Evolutionary conservation across 2,797 vertebrate genomes (phyloP).

Genomic region (Fistularia commersonii): DNA sequence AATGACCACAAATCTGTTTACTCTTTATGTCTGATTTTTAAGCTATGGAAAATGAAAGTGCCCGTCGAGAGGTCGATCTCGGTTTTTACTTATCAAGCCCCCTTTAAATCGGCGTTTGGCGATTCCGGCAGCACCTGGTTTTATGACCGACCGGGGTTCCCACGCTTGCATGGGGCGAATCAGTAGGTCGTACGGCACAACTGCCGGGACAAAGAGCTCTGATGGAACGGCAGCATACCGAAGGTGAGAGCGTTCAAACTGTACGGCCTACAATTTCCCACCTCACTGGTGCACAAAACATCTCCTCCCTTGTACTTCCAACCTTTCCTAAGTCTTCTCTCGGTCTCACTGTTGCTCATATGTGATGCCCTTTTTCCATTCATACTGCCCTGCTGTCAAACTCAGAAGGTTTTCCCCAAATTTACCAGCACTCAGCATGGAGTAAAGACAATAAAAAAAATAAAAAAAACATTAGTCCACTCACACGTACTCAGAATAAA

Average conservation of each 20-base stretch:
- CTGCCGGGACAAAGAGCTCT: slow-evolving; percentile 53
- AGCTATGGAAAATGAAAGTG: too few species aligned
- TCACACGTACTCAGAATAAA: too few species aligned
- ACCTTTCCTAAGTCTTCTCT: slow-evolving; percentile 29
- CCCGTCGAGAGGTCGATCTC: neutral
- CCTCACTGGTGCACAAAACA: slow-evolving; percentile 69
- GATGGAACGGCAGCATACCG: slow-evolving; percentile 59
- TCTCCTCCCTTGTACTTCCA: slow-evolving; percentile 25
- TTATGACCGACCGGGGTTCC: slow-evolving; percentile 14
- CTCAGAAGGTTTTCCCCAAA: neutral
- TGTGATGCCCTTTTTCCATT: slow-evolving; percentile 7
- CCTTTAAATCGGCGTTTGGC: neutral
- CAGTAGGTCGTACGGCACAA: slow-evolving; percentile 46
- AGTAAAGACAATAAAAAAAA: too few species aligned
- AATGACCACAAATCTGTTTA: too few species aligned
- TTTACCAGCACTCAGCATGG: too few species aligned
- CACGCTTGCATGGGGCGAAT: slow-evolving; percentile 16
- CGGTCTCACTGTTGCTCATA: slow-evolving; percentile 26
- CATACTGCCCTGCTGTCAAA: slow-evolving; percentile 4
- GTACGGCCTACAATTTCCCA: slow-evolving; percentile 69
- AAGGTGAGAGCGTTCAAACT: slow-evolving; percentile 70
- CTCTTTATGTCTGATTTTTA: too few species aligned
- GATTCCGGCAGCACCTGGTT: too few species aligned
- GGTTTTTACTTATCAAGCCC: neutral
- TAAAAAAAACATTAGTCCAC: too few species aligned